Percentiles rank a stretch among this genome's conserved stretches.
Conservation (phyloP, 1,140 invertebrate genomes). For the Ceratoteleas bidentatus region DNA sequence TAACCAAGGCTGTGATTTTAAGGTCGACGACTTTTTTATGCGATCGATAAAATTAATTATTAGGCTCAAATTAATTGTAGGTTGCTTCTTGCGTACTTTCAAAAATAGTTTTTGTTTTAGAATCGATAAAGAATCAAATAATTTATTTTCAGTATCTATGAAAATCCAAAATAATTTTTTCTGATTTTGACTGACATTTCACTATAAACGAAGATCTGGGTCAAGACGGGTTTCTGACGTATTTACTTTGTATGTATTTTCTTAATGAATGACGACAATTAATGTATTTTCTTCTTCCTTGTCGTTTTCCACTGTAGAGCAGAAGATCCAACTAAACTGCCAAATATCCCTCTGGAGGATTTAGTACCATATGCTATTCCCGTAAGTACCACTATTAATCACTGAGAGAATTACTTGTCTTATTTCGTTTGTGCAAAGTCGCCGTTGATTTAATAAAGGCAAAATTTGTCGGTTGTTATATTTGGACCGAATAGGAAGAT, state of each 20-base stretch:
- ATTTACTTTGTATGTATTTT: no score
- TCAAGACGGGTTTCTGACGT: no score
- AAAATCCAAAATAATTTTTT: no score
- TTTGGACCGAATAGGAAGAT: not conserved
- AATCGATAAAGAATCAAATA: no score
- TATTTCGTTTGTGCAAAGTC: not conserved
- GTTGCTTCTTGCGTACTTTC: no score
- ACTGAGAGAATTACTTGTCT: constrained; percentile 10
- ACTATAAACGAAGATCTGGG: no score
- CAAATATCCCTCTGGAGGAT: constrained; percentile 74
- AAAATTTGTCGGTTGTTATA: not conserved
- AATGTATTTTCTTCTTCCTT: constrained; percentile 41
- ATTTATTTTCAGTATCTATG: no score
- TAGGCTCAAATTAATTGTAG: no score
- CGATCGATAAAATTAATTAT: no score
- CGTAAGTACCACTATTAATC: constrained; percentile 69
- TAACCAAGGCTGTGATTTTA: constrained; percentile 30
- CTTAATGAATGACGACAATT: constrained; percentile 26
- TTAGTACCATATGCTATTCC: constrained; percentile 79
- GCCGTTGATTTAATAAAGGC: not conserved
- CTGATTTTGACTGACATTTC: no score
- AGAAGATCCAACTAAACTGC: constrained; percentile 72
- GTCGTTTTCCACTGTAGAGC: constrained; percentile 71
- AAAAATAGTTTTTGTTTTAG: no score
- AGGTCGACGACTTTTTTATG: no score